phyloP scores from a whole-genome alignment of 1,140 invertebrate species.

The Nephila pilipes region DNA sequence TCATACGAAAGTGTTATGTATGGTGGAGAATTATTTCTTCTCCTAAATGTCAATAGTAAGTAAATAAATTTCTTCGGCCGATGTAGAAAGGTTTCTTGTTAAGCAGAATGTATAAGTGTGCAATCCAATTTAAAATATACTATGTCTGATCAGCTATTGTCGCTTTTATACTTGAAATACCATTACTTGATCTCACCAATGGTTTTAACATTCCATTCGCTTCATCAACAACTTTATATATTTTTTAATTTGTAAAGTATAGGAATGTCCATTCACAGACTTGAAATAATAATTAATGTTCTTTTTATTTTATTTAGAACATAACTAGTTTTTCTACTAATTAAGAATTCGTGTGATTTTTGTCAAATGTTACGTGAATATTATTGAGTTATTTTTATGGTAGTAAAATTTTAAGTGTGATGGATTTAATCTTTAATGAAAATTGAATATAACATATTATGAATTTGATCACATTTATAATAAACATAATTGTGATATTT shows the following conservation, averaged over 20 bases:
- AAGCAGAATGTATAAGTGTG: slow-evolving; percentile 4
- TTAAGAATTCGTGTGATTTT: too few species aligned
- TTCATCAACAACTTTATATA: neutral
- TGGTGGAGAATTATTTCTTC: neutral
- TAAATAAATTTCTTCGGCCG: slow-evolving; percentile 50
- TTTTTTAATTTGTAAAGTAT: neutral
- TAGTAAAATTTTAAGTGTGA: too few species aligned
- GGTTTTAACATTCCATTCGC: neutral
- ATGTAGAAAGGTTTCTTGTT: slow-evolving; percentile 47
- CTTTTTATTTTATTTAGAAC: too few species aligned
- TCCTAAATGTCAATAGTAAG: slow-evolving; percentile 42
- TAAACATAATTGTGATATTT: too few species aligned
- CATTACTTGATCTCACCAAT: neutral
- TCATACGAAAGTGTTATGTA: neutral
- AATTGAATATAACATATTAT: too few species aligned
- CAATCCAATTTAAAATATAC: neutral
- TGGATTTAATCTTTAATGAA: too few species aligned
- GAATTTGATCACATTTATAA: too few species aligned
- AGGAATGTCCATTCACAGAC: neutral
- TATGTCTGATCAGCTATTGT: neutral
- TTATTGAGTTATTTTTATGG: too few species aligned
- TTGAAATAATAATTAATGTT: neutral
- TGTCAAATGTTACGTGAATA: too few species aligned
- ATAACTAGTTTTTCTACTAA: too few species aligned
- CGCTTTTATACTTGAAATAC: slow-evolving; percentile 30